Evolutionary conservation across 2,797 vertebrate genomes (phyloP).

Genomic region (Merluccius polli): DNA sequence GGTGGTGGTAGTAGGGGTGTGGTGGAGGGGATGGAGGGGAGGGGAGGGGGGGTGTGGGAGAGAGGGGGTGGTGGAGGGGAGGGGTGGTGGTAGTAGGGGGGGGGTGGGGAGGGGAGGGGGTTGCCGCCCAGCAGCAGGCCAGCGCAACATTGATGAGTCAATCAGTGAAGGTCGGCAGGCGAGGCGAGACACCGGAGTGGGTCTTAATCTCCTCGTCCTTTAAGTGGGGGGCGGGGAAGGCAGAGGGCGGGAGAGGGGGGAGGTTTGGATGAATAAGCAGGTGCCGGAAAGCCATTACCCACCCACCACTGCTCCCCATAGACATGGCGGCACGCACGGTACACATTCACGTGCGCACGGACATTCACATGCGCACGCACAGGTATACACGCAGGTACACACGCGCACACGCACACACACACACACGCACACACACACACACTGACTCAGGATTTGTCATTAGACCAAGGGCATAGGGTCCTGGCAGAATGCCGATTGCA

Average conservation of each 20-base stretch:
- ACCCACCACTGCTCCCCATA: slow-evolving; percentile 37
- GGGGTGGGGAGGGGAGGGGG: too few relatives aligned
- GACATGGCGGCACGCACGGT: not conserved
- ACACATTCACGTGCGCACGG: not conserved
- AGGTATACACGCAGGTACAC: not conserved
- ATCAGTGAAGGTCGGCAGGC: slow-evolving; percentile 65
- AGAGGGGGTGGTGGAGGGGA: too few relatives aligned
- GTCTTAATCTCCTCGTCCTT: slow-evolving; percentile 70
- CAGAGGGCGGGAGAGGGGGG: slow-evolving; percentile 35
- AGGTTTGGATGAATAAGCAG: slow-evolving; percentile 69
- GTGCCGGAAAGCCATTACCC: slow-evolving; percentile 64
- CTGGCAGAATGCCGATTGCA: slow-evolving; percentile 55
- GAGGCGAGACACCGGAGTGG: slow-evolving; percentile 57
- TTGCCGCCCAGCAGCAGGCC: not conserved
- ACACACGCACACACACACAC: not conserved
- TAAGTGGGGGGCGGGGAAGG: slow-evolving; percentile 52
- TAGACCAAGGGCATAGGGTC: slow-evolving; percentile 62
- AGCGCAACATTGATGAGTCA: slow-evolving; percentile 62
- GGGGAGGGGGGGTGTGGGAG: too few relatives aligned
- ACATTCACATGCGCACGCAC: slow-evolving; percentile 14
- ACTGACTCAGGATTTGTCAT: slow-evolving; percentile 49
- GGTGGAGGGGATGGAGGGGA: too few relatives aligned
- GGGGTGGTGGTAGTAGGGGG: too few relatives aligned
- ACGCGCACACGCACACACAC: slow-evolving; percentile 1
- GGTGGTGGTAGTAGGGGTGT: too few relatives aligned